These are phyloP conservation scores for Altica lythri DNA, from an alignment of 2,888 invertebrate species.

Conservation along the genomic window DNA sequence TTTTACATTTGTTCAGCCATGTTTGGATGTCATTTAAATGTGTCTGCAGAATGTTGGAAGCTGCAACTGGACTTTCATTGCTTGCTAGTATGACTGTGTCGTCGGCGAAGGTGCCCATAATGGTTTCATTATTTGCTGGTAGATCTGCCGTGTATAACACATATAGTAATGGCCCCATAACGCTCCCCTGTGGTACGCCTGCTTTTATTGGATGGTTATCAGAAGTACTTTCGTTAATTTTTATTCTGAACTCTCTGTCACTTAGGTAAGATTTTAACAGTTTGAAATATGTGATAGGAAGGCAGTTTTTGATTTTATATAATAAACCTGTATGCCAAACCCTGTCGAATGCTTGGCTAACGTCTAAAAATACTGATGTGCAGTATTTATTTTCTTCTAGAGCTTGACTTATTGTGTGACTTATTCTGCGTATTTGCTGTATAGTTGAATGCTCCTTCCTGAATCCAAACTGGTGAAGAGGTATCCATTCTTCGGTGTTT, in stretches of 20 bases:
- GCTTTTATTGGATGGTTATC: background rate
- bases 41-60: too few relatives aligned
- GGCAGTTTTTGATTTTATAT: slow-evolving; percentile 1
- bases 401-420: background rate
- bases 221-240: background rate
- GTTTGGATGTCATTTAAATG: too few relatives aligned
- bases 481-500: background rate
- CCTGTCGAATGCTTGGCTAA: slow-evolving; percentile 3
- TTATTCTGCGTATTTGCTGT: background rate
- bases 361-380: slow-evolving; percentile 3
- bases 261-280: slow-evolving; percentile 1
- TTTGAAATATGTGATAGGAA: background rate
- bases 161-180: too few relatives aligned
- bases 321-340: slow-evolving; percentile 7
- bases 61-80: too few relatives aligned
- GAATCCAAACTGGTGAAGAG: background rate
- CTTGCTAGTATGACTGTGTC: too few relatives aligned
- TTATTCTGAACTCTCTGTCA: background rate
- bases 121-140: too few relatives aligned
- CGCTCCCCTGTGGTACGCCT: too few relatives aligned
- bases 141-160: too few relatives aligned
- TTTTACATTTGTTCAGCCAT: too few relatives aligned
- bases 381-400: background rate
- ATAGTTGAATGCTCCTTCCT: background rate
- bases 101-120: too few relatives aligned